Percentiles rank a stretch among this genome's conserved stretches.
Evolutionary conservation across 2,113 vertebrate genomes (phyloP).

Genomic region (Noctilio leporinus): DNA sequence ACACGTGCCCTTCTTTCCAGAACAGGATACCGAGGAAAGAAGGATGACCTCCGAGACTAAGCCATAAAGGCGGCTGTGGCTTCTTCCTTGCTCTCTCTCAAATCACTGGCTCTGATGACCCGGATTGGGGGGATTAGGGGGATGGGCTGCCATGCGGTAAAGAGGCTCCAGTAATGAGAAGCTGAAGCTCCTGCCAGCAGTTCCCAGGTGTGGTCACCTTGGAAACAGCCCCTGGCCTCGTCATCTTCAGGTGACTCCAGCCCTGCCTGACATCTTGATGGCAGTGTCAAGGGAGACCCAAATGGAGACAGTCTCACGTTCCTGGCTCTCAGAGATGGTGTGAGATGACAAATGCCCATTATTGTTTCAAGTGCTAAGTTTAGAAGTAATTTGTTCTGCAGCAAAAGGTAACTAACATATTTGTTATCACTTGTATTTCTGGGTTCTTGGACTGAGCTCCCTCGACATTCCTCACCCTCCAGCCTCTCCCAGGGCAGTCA

Average conservation of each 20-base stretch:
- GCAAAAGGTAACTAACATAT: not conserved
- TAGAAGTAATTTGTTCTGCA: not conserved
- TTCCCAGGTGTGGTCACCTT: not conserved
- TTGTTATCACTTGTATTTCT: not conserved
- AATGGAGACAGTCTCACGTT: not conserved
- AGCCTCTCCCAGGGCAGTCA: not conserved
- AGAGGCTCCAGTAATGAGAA: accelerated
- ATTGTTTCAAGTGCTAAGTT: not conserved
- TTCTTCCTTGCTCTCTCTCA: not conserved
- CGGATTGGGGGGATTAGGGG: accelerated
- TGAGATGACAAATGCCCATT: no score
- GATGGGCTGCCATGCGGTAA: accelerated
- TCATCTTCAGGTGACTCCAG: not conserved
- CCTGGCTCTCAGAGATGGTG: not conserved
- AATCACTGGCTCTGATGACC: not conserved
- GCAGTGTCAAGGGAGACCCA: not conserved
- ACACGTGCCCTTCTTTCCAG: not conserved
- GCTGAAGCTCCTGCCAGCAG: not conserved
- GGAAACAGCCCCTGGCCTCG: not conserved
- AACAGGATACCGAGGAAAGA: not conserved
- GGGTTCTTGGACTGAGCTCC: not conserved
- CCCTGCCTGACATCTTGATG: not conserved
- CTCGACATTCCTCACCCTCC: no score
- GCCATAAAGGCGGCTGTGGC: not conserved
- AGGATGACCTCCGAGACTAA: not conserved